Evolutionary conservation across 2,797 vertebrate species (phyloP).

Genomic region (Cyprinodon diabolis): DNA sequence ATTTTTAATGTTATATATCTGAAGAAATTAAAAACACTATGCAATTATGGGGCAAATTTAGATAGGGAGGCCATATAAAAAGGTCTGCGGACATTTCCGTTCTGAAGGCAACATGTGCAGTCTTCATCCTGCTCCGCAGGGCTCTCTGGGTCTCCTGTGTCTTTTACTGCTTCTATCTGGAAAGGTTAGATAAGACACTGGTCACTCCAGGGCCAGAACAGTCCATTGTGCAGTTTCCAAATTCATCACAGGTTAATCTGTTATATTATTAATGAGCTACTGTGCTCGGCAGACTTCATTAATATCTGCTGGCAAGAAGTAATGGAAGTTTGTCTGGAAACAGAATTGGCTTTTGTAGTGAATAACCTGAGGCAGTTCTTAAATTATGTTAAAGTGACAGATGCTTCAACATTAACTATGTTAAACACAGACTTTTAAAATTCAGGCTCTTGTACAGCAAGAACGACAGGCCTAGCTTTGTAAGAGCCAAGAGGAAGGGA

Average conservation of each 20-base stretch:
- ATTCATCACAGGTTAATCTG: constrained; percentile 71
- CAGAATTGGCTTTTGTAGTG: constrained; percentile 44
- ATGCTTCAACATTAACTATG: constrained; percentile 15
- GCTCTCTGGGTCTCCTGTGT: constrained; percentile 59
- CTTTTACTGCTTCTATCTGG: constrained; percentile 57
- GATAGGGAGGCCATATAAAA: constrained; percentile 49
- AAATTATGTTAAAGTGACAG: constrained; percentile 35
- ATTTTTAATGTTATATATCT: background rate
- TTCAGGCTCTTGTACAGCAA: constrained; percentile 31
- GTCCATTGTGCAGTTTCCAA: constrained; percentile 61
- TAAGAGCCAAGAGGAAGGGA: constrained; percentile 12
- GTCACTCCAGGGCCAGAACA: constrained; percentile 64
- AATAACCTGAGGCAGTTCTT: constrained; percentile 43
- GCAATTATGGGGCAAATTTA: constrained; percentile 35
- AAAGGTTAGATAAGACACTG: constrained; percentile 76
- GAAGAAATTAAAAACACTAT: background rate
- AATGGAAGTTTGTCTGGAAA: constrained; percentile 54
- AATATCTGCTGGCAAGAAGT: constrained; percentile 54
- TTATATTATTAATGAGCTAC: constrained; percentile 69
- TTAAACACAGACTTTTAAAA: constrained; percentile 28
- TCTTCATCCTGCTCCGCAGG: constrained; percentile 45
- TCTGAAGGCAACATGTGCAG: constrained; percentile 49
- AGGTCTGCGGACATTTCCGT: constrained; percentile 42
- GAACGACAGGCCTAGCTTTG: constrained; percentile 7
- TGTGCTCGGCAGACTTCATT: constrained; percentile 67